A percentile compares a stretch with the other conserved stretches of the same genome.
These are phyloP conservation scores for Catharus minimus DNA, from an alignment of 2,113 vertebrate genomes.

Conservation along the genomic window DNA sequence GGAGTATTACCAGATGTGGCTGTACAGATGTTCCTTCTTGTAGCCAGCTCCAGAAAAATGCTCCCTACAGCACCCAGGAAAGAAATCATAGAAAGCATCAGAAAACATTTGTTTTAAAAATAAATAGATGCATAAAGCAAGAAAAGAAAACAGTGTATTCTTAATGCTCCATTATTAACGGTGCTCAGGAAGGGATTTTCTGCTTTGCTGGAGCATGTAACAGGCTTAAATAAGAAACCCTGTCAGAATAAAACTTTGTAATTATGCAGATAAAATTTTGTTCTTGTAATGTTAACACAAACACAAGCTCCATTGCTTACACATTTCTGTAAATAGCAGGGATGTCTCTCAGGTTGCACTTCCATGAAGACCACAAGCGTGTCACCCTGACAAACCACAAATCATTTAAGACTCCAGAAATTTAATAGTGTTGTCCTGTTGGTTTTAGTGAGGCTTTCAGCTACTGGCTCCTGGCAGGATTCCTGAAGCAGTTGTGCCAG, in stretches of 20 bases:
- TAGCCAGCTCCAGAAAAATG: neutral
- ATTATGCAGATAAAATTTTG: conserved; percentile 21
- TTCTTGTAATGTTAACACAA: neutral
- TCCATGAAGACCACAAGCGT: fast-evolving
- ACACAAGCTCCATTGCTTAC: neutral
- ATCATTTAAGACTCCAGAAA: neutral
- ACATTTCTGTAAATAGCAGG: neutral
- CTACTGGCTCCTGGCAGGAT: neutral
- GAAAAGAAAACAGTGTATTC: conserved; percentile 28
- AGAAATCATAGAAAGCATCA: conserved; percentile 21
- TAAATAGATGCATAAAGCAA: conserved; percentile 13
- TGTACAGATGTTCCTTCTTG: neutral
- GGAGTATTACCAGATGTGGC: neutral
- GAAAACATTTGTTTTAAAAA: conserved; percentile 10
- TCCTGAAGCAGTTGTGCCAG: neutral
- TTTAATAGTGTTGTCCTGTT: neutral
- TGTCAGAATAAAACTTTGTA: conserved; percentile 13
- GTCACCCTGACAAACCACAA: neutral
- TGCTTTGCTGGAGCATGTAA: conserved; percentile 56
- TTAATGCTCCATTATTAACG: conserved; percentile 53
- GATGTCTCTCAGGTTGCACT: neutral
- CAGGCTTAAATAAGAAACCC: conserved; percentile 41
- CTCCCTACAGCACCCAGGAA: neutral
- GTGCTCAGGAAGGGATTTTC: conserved; percentile 56
- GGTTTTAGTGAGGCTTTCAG: neutral